Evolutionary conservation across 2,113 vertebrate genomes (phyloP), one percentile per base, ranked within the genome.

Genomic region (Misgurnus mizolepis): DNA sequence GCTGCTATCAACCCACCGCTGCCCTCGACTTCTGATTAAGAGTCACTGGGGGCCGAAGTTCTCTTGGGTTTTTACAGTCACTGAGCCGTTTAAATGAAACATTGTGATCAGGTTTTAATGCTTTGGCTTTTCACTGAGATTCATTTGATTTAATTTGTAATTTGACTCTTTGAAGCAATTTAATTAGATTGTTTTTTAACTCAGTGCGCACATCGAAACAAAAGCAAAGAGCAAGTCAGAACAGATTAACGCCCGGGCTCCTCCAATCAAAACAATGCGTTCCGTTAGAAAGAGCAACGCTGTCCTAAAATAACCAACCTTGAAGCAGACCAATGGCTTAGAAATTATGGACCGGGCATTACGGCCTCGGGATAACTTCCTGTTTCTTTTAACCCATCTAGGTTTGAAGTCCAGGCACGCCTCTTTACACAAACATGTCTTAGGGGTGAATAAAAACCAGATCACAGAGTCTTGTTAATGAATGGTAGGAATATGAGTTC

Each of bases 381-480:
- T 47, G 11, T 62, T 47, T 77, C 76, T 49, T 80, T 75, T 41
- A 67, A 61, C 18, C 67, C 47, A 55, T 50, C 49, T 58, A 45
- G 56, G 78, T 84, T 82, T 76, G 83, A 50, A 84, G 83, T 84
- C 80, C 58, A 27, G 68, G 80, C 83, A 81, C 70, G 39, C 22
- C 43, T 55, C 18, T 58, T 22, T 22, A 50, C 67, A 15, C 77
- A 78, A 50, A 40, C 53, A 72, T 40, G 66, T 56, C 68, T 74
- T 41, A 22, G 49, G 40, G 72, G 49, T 49, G 58, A 76, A 64
- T 64, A 39, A 76, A 64, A 76, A 60, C 73, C 60, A 64, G 72
- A 64, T 49, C 58, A 75, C 72, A 75, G 60, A 50, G 73, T 76
- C 39, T 17, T 3, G 73, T 76, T 76, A 76, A 76, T 76, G 73